These are phyloP conservation scores for Parnassius glacialis DNA, from an alignment of 2,888 invertebrate species.

Conservation along the genomic window DNA sequence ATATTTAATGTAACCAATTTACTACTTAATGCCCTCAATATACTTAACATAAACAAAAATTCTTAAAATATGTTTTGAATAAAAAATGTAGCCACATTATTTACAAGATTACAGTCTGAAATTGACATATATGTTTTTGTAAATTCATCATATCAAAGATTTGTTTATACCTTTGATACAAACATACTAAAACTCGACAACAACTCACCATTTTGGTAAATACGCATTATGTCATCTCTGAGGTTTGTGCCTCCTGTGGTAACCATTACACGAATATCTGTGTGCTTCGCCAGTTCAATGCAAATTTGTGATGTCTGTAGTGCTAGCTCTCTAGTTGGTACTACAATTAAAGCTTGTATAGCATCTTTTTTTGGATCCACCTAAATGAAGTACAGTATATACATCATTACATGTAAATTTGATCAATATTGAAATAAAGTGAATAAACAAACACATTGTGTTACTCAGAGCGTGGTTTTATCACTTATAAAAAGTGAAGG, in stretches of 20 bases:
- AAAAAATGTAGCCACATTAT: no score
- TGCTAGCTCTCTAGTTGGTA: constrained; percentile 99
- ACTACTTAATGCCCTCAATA: no score
- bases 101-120: no score
- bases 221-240: constrained; percentile 99
- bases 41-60: no score
- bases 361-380: constrained; percentile 93
- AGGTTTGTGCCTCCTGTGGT: constrained; percentile 99
- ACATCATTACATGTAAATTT: not conserved
- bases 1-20: no score
- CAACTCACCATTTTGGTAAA: constrained; percentile 95
- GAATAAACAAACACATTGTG: not conserved
- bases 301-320: constrained; percentile 99
- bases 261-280: constrained; percentile 99
- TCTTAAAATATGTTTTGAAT: no score
- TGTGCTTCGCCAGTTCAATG: constrained; percentile 98
- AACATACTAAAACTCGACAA: no score
- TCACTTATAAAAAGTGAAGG: constrained; percentile 78
- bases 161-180: no score
- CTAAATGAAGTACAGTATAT: constrained; percentile 37
- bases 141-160: no score
- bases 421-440: constrained; percentile 18
- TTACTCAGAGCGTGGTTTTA: constrained; percentile 48
- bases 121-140: no score
- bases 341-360: constrained; percentile 98